Evolutionary conservation across 2,797 vertebrate genomes (phyloP).

Genomic region (Macropus fuliginosus): DNA sequence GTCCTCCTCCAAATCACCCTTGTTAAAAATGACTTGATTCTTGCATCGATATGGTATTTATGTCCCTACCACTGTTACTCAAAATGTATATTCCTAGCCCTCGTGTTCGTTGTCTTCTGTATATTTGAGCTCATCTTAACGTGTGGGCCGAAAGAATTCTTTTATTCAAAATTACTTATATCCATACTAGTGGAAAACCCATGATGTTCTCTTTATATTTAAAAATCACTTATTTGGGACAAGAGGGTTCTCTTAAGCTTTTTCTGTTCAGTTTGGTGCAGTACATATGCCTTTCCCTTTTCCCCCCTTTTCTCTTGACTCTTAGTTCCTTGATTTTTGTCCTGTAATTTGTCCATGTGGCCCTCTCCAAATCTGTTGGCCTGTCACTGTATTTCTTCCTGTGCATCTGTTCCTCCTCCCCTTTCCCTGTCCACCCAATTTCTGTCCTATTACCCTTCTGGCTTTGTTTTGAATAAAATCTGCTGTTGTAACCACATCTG

Average conservation of each 20-base stretch:
- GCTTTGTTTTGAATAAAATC: constrained; percentile 68
- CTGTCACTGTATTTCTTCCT: background rate
- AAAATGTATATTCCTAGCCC: background rate
- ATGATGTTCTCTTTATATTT: background rate
- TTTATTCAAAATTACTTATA: constrained; percentile 1
- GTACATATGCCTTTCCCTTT: background rate
- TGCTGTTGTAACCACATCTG: constrained; percentile 15
- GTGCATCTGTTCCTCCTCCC: background rate
- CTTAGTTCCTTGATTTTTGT: background rate
- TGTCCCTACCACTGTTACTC: constrained; percentile 1
- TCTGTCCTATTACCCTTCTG: constrained; percentile 32
- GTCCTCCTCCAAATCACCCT: background rate
- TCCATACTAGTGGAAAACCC: background rate
- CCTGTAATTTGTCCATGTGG: background rate
- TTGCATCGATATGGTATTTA: constrained; percentile 57
- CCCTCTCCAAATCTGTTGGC: background rate
- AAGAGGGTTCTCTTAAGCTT: background rate
- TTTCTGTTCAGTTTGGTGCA: background rate
- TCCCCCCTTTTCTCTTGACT: background rate
- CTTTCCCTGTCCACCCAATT: background rate
- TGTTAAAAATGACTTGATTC: constrained; percentile 13
- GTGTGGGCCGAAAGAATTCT: constrained; percentile 6
- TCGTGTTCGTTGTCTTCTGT: constrained; percentile 4
- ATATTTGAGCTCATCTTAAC: constrained; percentile 2
- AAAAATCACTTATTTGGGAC: constrained; percentile 5